These are phyloP conservation scores for Drosophila pachea DNA, from an alignment of 1,140 invertebrate species.

Conservation along the genomic window DNA sequence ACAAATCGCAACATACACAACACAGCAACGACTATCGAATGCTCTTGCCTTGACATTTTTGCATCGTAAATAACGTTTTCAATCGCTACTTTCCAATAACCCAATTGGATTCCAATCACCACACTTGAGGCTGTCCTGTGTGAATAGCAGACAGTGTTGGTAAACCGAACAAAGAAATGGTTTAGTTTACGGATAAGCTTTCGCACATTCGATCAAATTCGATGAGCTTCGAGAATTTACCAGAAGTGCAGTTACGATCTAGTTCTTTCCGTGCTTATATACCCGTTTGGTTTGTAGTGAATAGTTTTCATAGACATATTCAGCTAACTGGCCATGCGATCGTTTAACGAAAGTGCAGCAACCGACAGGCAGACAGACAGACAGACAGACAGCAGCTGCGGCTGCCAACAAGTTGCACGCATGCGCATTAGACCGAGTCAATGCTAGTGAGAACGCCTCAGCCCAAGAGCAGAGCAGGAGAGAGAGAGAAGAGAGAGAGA, in stretches of 20 bases:
- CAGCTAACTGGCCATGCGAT: constrained; percentile 6
- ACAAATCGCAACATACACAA: background rate
- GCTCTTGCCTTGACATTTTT: constrained; percentile 7
- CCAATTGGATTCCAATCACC: background rate
- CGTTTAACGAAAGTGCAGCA: constrained; percentile 63
- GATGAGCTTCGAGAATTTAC: too few relatives aligned
- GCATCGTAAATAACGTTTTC: background rate
- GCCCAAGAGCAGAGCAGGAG: background rate
- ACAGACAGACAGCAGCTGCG: constrained; percentile 40
- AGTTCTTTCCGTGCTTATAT: background rate
- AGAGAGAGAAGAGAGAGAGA: constrained; percentile 18
- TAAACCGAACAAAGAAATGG: background rate
- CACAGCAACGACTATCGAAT: constrained; percentile 11
- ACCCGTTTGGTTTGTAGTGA: background rate
- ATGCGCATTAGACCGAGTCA: constrained; percentile 31
- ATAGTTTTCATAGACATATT: constrained; percentile 20
- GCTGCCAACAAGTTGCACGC: constrained; percentile 69
- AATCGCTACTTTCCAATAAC: background rate
- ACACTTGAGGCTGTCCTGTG: too few relatives aligned
- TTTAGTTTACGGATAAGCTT: too few relatives aligned
- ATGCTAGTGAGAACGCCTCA: background rate
- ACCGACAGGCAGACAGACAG: constrained; percentile 16
- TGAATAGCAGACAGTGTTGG: background rate
- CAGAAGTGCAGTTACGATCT: too few relatives aligned
- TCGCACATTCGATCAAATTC: too few relatives aligned